phyloP scores from a whole-genome alignment of 2,797 vertebrate genomes.

The Picus viridis region DNA sequence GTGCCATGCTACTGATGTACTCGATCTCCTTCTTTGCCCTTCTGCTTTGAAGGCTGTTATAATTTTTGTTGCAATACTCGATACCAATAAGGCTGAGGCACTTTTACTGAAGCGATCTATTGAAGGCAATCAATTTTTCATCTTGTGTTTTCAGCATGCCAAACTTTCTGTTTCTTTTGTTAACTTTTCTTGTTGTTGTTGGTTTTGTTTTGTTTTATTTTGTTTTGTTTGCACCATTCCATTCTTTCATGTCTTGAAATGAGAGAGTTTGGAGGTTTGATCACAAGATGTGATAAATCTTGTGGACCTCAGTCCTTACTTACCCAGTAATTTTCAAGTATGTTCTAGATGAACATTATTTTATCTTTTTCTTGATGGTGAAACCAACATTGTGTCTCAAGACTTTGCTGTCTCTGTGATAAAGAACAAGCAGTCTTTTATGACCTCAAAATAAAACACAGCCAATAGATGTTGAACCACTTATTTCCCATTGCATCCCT shows the following conservation, averaged over 20 bases:
- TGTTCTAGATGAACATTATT: background rate
- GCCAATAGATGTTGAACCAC: background rate
- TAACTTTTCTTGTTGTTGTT: too few species aligned
- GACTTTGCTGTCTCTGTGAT: background rate
- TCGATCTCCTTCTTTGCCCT: background rate
- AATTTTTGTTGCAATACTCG: background rate
- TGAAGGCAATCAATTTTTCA: background rate
- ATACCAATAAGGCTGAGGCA: background rate
- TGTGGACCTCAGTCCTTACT: background rate
- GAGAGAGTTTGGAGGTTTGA: too few species aligned
- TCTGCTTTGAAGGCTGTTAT: background rate
- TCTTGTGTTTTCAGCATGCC: background rate
- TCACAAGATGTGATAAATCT: too few species aligned
- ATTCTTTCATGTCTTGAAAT: too few species aligned
- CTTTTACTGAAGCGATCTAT: background rate
- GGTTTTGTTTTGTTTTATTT: too few species aligned
- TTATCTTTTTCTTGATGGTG: background rate
- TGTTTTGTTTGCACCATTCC: too few species aligned
- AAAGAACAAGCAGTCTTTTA: background rate
- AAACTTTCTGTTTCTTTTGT: too few species aligned
- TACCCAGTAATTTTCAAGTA: slow-evolving; percentile 5
- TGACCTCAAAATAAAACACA: background rate
- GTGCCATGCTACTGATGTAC: background rate
- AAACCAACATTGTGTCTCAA: background rate
- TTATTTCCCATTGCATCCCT: background rate